phyloP scores from a whole-genome alignment of 92 coral and sea anemone species.

The Epizoanthus scotinus region DNA sequence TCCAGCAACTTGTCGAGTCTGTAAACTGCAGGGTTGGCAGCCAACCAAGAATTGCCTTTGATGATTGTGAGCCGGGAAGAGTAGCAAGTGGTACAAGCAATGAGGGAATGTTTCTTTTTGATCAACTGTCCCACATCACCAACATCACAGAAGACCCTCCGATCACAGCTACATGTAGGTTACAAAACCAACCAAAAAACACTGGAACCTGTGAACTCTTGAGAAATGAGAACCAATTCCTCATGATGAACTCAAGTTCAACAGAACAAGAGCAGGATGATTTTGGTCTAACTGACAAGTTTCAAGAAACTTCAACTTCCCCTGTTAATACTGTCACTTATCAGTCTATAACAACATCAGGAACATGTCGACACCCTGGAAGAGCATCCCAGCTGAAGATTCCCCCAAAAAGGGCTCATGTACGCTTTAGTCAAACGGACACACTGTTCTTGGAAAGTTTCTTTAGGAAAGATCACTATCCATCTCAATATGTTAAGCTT shows the following conservation, averaged over 20 bases:
- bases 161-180: not conserved
- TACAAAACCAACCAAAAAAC: not conserved
- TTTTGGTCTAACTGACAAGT: not conserved
- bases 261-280: not conserved
- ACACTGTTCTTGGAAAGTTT: conserved; percentile 17
- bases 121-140: conserved; percentile 11
- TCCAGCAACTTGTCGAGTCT: not conserved
- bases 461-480: conserved; percentile 3
- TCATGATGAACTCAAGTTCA: not conserved
- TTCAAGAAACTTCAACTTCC: no score
- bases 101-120: not conserved
- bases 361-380: not conserved
- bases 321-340: no score
- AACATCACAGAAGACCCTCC: not conserved
- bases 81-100: not conserved
- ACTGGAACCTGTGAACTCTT: not conserved
- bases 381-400: not conserved
- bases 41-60: not conserved
- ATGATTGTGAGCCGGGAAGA: not conserved
- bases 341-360: no score
- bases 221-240: not conserved
- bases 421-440: not conserved
- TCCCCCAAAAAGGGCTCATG: not conserved
- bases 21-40: not conserved
- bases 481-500: not conserved